Base-by-base conservation (phyloP, 1,140 invertebrate genomes). In the Argopecten irradians region DNA sequence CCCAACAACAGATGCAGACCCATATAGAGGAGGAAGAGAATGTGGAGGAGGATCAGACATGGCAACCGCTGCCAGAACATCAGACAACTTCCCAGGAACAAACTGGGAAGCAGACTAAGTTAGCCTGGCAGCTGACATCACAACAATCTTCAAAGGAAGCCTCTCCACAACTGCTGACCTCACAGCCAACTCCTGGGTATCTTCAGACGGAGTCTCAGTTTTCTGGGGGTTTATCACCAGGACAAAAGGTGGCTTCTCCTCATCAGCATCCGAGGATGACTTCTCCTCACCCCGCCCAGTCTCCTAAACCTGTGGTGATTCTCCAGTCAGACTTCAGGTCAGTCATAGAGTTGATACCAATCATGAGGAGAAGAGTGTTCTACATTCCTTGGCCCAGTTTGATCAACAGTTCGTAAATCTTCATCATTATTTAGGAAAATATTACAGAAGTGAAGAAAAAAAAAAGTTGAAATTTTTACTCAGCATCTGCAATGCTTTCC, bases 31-130 rank as follows among this genome's bases (percentile, higher is more conserved):
- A 86, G 55, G 55, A 71, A 71, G 55, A 71, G n/a, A n/a, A 28
- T 28, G 16, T 71, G 22, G 22, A 55, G 82, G 84, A 19, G 84
- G 86, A 35, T 22, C 86, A n/a, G 28, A 90, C 90, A 84, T 91
- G 84, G 85, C 87, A 92, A 83, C 91, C 91, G 71, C 89, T 90
- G 34, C 91, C 90, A 33, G 86, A 89, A 35, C 87, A 91, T 83
- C 89, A 91, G 43, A 91, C 90, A 36, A 84, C 88, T 71, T 82
- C 88, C 86, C 84, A 84, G 43, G 87, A 91, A 71, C 86, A 90
- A 19, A 85, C 82, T 2, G 82, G 84, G 13, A 89, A 87, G 41
- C 46, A 36, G 14, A 46, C 32, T 16, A 43, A 55, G 36, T 16
- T 83, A 14, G 85, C 82, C 16, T 90, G 89, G 88, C 55, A 71